A percentile compares a stretch with the other conserved stretches of the same genome.
These are phyloP conservation scores for Diaprepes abbreviatus DNA, from an alignment of 2,888 invertebrate species.

Conservation along the genomic window DNA sequence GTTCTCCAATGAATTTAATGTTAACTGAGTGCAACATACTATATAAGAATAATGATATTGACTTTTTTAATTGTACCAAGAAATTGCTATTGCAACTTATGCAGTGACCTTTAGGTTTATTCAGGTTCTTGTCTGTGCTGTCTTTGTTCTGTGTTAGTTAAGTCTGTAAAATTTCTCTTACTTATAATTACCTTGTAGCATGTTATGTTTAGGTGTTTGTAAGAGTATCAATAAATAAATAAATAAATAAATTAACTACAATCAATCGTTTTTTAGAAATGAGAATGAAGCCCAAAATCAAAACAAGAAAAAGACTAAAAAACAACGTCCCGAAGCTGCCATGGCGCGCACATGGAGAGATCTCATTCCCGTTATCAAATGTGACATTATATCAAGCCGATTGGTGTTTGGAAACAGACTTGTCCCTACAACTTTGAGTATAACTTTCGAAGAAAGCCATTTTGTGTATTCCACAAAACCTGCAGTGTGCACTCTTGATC, in stretches of 20 bases:
- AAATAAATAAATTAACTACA: background rate
- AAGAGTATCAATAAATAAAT: no score
- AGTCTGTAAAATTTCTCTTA: no score
- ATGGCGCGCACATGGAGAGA: constrained; percentile 94
- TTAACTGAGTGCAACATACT: no score
- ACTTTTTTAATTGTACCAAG: no score
- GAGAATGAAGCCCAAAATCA: constrained; percentile 53
- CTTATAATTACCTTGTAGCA: no score
- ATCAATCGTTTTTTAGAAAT: constrained; percentile 51
- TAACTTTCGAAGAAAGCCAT: constrained; percentile 94
- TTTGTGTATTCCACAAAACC: constrained; percentile 96
- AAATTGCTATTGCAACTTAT: no score
- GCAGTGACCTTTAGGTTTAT: no score
- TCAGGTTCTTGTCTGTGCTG: no score
- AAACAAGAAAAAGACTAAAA: constrained; percentile 53
- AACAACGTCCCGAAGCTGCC: constrained; percentile 82
- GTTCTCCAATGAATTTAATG: no score
- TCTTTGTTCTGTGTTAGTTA: no score
- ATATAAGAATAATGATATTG: no score
- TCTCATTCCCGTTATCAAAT: constrained; percentile 95
- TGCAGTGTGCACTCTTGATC: constrained; percentile 92
- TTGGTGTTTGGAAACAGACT: constrained; percentile 95
- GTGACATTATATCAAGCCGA: constrained; percentile 93
- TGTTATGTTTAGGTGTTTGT: no score
- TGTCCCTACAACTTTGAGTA: constrained; percentile 92